Evolutionary conservation across 2,113 vertebrate genomes (phyloP).

Genomic region (Xyliphius kryptos): DNA sequence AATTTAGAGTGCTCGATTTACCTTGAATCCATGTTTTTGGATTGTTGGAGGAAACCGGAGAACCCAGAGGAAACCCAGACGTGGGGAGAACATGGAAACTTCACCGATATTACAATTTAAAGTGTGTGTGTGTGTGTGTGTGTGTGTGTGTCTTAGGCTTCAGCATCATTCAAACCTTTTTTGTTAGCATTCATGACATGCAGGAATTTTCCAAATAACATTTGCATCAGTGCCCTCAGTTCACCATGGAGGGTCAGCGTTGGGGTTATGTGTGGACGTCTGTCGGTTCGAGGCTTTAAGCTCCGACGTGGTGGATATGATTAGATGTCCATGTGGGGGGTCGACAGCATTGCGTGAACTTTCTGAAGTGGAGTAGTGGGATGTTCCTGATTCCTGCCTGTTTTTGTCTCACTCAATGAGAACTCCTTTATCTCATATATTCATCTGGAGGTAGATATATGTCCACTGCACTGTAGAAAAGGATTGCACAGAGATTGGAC

Average conservation of each 20-base stretch:
- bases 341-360: conserved; percentile 40
- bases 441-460: conserved; percentile 47
- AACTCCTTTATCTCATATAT: conserved; percentile 67
- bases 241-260: conserved; percentile 39
- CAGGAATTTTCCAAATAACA: conserved; percentile 51
- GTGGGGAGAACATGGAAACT: no score
- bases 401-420: conserved; percentile 63
- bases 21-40: no score
- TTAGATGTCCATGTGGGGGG: conserved; percentile 4
- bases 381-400: conserved; percentile 40
- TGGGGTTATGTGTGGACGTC: background rate
- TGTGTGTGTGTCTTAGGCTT: conserved; percentile 18
- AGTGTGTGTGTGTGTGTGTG: conserved; percentile 28
- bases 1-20: no score
- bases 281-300: background rate
- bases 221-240: conserved; percentile 60
- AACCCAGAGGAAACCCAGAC: no score
- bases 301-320: background rate
- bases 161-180: conserved; percentile 45
- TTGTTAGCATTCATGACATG: conserved; percentile 62
- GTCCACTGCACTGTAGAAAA: conserved; percentile 43
- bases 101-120: no score
- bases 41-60: no score
- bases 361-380: conserved; percentile 48
- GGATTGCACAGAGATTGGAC: no score